phyloP scores from a whole-genome alignment of 2,797 vertebrate species.

The Smutsia temminckii region DNA sequence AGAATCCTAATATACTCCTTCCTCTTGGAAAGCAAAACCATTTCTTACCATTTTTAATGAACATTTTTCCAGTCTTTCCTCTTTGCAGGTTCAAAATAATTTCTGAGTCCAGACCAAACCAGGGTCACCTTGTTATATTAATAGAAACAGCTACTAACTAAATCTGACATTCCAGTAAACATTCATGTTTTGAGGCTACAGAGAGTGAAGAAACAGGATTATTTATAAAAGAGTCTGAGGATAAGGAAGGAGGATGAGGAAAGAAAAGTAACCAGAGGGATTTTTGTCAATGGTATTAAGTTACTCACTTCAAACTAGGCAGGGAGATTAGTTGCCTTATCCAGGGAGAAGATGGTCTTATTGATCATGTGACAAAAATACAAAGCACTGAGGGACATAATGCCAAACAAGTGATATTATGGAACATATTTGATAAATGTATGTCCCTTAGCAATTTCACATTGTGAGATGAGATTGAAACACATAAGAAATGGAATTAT shows the following conservation, averaged over 20 bases:
- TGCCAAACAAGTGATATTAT: conserved; percentile 25
- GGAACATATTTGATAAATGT: conserved; percentile 54
- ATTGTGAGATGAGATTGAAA: conserved; percentile 56
- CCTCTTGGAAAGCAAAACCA: background rate
- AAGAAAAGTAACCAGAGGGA: background rate
- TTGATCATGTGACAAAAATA: conserved; percentile 44
- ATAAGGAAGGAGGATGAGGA: background rate
- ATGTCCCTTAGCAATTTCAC: conserved; percentile 39
- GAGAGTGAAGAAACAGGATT: background rate
- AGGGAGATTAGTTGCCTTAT: conserved; percentile 41
- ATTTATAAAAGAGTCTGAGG: background rate
- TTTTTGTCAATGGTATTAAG: background rate
- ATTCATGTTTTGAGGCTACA: background rate
- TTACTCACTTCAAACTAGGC: background rate
- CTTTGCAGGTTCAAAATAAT: background rate
- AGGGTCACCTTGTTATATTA: background rate
- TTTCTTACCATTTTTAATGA: background rate
- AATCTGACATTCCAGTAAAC: background rate
- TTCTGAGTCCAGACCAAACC: conserved; percentile 21
- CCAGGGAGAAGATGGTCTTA: conserved; percentile 41
- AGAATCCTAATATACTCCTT: background rate
- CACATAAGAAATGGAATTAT: conserved; percentile 46
- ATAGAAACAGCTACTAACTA: background rate
- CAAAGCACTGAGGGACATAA: conserved; percentile 19
- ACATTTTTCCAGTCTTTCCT: background rate